Base-by-base conservation (phyloP, 2,888 invertebrate species). In the Diaperis boleti region DNA sequence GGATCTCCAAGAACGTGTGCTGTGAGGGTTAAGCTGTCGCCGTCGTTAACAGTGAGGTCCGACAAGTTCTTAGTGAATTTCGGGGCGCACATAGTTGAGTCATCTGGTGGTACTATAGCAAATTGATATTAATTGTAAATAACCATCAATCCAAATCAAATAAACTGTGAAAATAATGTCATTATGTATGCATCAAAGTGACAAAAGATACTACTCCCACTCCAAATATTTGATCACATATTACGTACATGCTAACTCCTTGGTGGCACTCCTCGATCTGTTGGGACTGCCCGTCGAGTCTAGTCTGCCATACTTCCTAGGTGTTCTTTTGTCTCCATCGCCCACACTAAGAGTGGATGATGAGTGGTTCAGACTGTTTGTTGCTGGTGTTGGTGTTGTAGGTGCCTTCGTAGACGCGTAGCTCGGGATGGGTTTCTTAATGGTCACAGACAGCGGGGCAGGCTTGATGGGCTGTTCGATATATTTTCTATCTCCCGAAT, bases 1-100 rank as follows among this genome's bases (percentile, higher is more conserved):
- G 97, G 96, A 82, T 96, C 96, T 8, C 96, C 96, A 70, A 90
- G 88, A 49, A 96, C 93, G 67, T 92, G 88, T 68, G 92, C 94
- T 8, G 89, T 89, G 69, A 98, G 85, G 71, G 91, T 87, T 59
- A 96, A 84, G 62, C 91, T 88, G 65, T 94, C 92, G n/a, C 96
- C 97, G 82, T 97, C 97, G 31, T 88, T 88, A 26, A 95, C 87
- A n/a, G 85, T 86, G 47, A 92, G 78, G 77, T 93, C 89, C 68
- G 86, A 86, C 20, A 97, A 83, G 13, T 89, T 87, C 74, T 92
- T 91, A 0, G 90, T 88, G 80, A 96, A 95, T 74, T 90, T 88
- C 0, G 97, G 97, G 70, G 88, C 86, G 79, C 92, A 92, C 93
- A 95, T 95, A 20, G 90, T 84, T 5, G 92, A 88, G 82, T 95